Evolutionary conservation across 2,888 invertebrate species (phyloP), one percentile per base, ranked within the genome.

Genomic region (Lasioglossum malachurum): DNA sequence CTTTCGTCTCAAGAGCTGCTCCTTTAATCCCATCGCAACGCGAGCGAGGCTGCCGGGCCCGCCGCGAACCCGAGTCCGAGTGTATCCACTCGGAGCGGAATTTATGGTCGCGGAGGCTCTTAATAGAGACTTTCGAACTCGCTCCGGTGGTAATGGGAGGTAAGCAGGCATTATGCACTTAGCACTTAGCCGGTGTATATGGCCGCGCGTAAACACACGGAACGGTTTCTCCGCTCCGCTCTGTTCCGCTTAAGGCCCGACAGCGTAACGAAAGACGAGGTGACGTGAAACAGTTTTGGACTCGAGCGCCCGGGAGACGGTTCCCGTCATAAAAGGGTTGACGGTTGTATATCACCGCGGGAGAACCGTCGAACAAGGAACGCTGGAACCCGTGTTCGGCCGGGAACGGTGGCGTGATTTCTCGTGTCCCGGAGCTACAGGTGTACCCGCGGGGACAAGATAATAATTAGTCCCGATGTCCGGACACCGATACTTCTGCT

Each of bases 401-500:
- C 84, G 84, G 82, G 72, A 83, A 84, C 75, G 46, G 87, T 83
- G 86, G 83, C 82, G 87, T 75, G 87, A 88, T 84, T 86, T 84
- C 83, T 87, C 78, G 79, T 83, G 82, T 84, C 84, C 64, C 79
- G 75, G 67, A 83, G 83, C 87, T 90, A 89, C 93, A 92, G 91
- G 92, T 92, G 90, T 92, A 92, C 88, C 90, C 87, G 89, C 88
- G 87, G 89, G 88, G 85, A 87, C 87, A 87, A 90, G 90, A 93
- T 93, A 92, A 93, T 92, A 93, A 93, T 93, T 93, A 92, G 90
- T 82, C 84, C 85, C 89, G 89, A 91, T 88, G 83, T 79, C 85
- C 82, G 77, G 90, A 88, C 89, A 89, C 82, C 84, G 79, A 86
- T 88, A 86, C 86, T 77, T 84, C 78, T 57, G 67, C 64, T 75